These are phyloP conservation scores for Eupithecia inturbata DNA, from an alignment of 2,888 invertebrate species.

Conservation along the genomic window DNA sequence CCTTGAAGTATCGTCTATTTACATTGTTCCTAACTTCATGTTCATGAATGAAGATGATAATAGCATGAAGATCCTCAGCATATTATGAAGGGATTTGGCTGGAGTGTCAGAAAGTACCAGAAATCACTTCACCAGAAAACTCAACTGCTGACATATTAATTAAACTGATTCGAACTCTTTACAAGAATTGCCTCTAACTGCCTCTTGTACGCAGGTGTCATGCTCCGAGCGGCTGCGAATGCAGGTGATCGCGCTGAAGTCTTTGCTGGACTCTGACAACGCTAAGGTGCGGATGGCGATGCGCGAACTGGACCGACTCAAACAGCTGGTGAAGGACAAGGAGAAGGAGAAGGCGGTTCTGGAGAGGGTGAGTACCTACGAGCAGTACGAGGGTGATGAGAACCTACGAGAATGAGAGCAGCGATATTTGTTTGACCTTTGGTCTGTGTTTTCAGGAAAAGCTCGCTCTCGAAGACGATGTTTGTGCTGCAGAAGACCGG, in stretches of 20 bases:
- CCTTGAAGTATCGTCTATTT: no score
- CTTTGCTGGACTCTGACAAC: conserved; percentile 84
- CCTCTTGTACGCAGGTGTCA: conserved; percentile 56
- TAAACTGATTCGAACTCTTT: no score
- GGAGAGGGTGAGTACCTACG: conserved; percentile 50
- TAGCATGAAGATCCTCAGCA: no score
- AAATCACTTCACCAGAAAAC: no score
- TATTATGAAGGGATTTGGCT: no score
- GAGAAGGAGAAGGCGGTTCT: conserved; percentile 73
- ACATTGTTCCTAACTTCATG: no score
- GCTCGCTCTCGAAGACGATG: conserved; percentile 71
- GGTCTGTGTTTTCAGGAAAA: conserved; percentile 66
- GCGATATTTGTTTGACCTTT: background rate
- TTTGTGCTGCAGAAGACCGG: conserved; percentile 72
- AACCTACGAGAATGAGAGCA: background rate
- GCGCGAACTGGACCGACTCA: conserved; percentile 76
- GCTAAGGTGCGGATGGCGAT: conserved; percentile 78
- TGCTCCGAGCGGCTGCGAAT: conserved; percentile 80
- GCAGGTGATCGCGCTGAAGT: conserved; percentile 84
- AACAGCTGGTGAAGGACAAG: conserved; percentile 73
- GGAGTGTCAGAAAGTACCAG: no score
- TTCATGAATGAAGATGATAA: no score
- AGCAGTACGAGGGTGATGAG: no score
- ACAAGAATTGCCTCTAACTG: no score
- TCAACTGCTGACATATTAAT: no score